Percentiles rank a stretch among this genome's conserved stretches.
phyloP scores from a whole-genome alignment of 2,797 vertebrate species.

The Parotocinclus haroldoi region DNA sequence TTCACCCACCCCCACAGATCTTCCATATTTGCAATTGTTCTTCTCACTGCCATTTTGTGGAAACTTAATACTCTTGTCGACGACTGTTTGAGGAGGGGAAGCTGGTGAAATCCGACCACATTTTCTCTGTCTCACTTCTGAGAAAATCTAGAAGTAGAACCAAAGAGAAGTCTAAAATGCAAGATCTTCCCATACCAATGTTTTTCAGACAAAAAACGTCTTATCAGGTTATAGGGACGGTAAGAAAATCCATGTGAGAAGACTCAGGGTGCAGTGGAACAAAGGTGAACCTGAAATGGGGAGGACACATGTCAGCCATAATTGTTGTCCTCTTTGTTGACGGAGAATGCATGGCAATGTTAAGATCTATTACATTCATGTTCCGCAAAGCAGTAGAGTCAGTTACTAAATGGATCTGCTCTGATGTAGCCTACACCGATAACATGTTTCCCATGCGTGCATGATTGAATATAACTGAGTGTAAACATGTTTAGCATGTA shows the following conservation, averaged over 20 bases:
- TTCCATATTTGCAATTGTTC: conserved; percentile 56
- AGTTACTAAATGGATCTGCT: conserved; percentile 20
- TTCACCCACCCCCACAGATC: conserved; percentile 35
- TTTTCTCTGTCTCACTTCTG: conserved; percentile 25
- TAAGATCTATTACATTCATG: conserved; percentile 53
- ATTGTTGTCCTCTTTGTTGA: conserved; percentile 68
- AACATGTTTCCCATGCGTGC: not conserved
- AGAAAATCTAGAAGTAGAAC: too few relatives aligned
- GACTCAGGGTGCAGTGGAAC: conserved; percentile 60
- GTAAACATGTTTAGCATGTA: too few relatives aligned
- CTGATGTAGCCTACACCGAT: conserved; percentile 11
- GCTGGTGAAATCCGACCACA: conserved; percentile 47
- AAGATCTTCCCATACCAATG: conserved; percentile 71
- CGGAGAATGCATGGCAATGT: conserved; percentile 57
- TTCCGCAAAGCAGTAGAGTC: conserved; percentile 8
- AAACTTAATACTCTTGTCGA: conserved; percentile 66
- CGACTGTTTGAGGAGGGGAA: conserved; percentile 43
- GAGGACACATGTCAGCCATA: conserved; percentile 63
- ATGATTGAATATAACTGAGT: not conserved
- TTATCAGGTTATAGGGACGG: conserved; percentile 74
- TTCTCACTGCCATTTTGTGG: conserved; percentile 41
- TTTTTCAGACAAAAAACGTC: conserved; percentile 57
- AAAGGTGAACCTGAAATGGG: conserved; percentile 67
- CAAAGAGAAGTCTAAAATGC: conserved; percentile 68
- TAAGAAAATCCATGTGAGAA: conserved; percentile 82